Percentiles rank a stretch among this genome's conserved stretches.
Evolutionary conservation across 2,113 vertebrate genomes (phyloP).

Genomic region (Miniopterus natalensis): DNA sequence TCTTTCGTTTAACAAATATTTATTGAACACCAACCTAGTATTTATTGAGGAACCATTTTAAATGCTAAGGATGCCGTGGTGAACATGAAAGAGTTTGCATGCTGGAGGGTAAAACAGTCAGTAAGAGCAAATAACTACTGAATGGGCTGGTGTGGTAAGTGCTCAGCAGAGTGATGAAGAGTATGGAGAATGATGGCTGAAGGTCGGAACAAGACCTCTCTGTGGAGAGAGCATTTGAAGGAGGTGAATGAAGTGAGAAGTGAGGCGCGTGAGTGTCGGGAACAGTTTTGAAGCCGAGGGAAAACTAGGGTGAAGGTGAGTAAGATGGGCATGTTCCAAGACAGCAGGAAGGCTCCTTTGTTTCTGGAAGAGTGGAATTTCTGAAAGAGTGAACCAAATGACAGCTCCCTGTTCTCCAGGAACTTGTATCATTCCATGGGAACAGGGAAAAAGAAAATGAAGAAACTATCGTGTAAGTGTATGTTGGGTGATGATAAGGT

Average conservation of each 20-base stretch:
- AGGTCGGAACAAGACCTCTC: background rate
- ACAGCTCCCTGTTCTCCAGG: background rate
- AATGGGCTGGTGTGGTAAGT: background rate
- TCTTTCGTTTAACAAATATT: constrained; percentile 37
- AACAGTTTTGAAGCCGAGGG: background rate
- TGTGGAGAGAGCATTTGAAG: background rate
- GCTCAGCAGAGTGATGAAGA: background rate
- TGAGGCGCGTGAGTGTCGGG: background rate
- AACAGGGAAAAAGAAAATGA: constrained; percentile 28
- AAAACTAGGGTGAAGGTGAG: background rate
- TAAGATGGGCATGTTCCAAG: background rate
- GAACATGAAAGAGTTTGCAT: background rate
- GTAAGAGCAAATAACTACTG: background rate
- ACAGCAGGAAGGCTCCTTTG: background rate
- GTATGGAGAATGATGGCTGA: background rate
- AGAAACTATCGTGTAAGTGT: background rate
- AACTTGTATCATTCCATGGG: background rate
- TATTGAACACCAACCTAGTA: background rate
- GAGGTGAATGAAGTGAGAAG: background rate
- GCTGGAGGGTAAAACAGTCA: background rate
- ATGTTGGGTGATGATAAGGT: background rate
- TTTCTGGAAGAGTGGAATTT: constrained; percentile 49
- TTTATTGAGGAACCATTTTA: background rate
- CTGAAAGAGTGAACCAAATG: background rate
- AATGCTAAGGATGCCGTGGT: background rate